Base-by-base conservation (phyloP, 2,113 vertebrate species). In the Heterocephalus glaber region DNA sequence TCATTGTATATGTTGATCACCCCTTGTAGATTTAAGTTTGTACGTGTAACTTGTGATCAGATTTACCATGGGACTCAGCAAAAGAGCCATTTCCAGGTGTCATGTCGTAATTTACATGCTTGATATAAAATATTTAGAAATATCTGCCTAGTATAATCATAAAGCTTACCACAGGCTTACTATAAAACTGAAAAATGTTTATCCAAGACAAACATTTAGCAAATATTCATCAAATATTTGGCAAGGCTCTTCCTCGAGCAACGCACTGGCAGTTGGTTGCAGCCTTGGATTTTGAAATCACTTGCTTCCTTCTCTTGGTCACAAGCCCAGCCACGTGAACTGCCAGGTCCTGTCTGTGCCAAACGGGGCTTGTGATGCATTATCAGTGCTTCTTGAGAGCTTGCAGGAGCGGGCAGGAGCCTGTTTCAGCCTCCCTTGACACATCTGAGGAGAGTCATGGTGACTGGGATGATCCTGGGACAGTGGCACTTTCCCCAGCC, bases 161-260 rank as follows among this genome's bases (percentile, higher is more conserved):
- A 80, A 96, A 92, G 38, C 56, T 97, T 33, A 41, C 88, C 60
- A 44, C 5, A 13, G 35, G 60, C 80, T 89, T 89, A 65, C 85
- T 49, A n/a, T 61, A 89, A 90, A 95, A 94, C 61, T 3, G 4
- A 28, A 7, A 83, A 33, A 52, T 91, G 79, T 93, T 96, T 83
- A 86, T 93, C 61, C 77, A 89, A 95, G 93, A 65, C 90, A 94
- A 97, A 90, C 70, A 77, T 65, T 76, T 61, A 80, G 91, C 58
- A 91, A 79, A 68, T 38, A 95, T 80, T 80, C 70, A 86, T 66
- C 90, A 96, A 81, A 95, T 79, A 86, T 96, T 95, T 96, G 94
- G 54, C 7, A 9, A 86, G 41, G 72, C 38, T 88, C 66, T 94
- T 79, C 72, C 77, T 41, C 22, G 72, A 86, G 96, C 47, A 35